Evolutionary conservation across 2,113 vertebrate genomes (phyloP).

Genomic region (Riparia riparia): DNA sequence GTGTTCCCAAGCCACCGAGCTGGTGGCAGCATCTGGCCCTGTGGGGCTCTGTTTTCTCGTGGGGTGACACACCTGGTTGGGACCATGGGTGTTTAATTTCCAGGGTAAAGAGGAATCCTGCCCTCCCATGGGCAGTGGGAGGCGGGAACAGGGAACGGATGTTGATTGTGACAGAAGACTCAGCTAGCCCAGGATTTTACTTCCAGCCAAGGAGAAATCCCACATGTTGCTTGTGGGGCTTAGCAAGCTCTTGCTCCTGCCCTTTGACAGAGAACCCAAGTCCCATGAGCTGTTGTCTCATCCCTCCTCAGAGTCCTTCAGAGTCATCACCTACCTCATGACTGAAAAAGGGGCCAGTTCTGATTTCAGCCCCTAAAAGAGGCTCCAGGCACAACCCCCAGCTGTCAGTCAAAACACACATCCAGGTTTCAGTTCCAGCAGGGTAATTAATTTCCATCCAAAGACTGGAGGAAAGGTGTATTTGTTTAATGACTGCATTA

Average conservation of each 20-base stretch:
- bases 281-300: neutral
- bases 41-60: neutral
- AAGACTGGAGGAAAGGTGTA: neutral
- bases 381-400: neutral
- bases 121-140: neutral
- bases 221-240: neutral
- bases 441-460: constrained; percentile 46
- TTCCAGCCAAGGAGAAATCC: neutral
- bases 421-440: neutral
- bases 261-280: neutral
- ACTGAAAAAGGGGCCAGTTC: neutral
- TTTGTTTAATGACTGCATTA: constrained; percentile 53
- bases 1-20: neutral
- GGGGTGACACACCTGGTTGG: neutral
- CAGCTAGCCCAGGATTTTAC: neutral
- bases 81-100: neutral
- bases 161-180: neutral
- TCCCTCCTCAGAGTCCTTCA: neutral
- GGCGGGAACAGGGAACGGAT: neutral
- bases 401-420: neutral
- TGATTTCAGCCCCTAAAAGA: neutral
- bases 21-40: neutral
- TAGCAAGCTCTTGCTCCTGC: neutral
- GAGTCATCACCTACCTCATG: neutral
- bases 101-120: neutral